phyloP scores from a whole-genome alignment of 2,888 invertebrate genomes.

The Drosophila demipolita region DNA sequence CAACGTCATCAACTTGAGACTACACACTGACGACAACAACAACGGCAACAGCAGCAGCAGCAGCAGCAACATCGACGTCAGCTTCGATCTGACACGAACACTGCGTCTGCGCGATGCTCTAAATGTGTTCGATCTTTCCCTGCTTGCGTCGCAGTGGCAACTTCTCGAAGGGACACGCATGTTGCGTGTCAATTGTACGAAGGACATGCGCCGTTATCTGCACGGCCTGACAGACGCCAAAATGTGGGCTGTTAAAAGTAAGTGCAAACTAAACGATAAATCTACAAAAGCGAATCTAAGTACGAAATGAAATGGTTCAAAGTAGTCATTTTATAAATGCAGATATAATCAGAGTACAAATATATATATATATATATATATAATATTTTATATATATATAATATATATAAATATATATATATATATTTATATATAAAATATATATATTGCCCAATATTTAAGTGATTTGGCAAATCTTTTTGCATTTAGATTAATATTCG shows the following conservation, averaged over 20 bases:
- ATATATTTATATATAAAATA: neutral
- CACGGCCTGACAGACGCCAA: conserved; percentile 78
- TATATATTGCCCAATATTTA: conserved; percentile 31
- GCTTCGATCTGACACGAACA: conserved; percentile 71
- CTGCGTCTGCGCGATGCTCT: conserved; percentile 82
- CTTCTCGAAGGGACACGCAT: conserved; percentile 51
- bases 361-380: too few relatives aligned
- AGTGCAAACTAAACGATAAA: conserved; percentile 60
- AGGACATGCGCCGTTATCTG: conserved; percentile 83
- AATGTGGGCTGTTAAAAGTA: conserved; percentile 85
- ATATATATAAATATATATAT: neutral
- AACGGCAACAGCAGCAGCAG: neutral
- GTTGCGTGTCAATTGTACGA: conserved; percentile 80
- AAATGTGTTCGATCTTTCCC: conserved; percentile 83
- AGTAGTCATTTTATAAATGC: neutral
- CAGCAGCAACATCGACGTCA: conserved; percentile 8
- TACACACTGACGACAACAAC: conserved; percentile 44
- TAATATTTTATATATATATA: too few relatives aligned
- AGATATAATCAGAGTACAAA: neutral
- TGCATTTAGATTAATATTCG: conserved; percentile 28
- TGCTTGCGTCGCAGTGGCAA: conserved; percentile 81
- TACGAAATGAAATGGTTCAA: neutral
- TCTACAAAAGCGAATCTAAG: neutral
- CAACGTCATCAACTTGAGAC: conserved; percentile 71
- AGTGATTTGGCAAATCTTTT: conserved; percentile 30